Base-by-base conservation (phyloP, 2,797 vertebrate genomes). In the Vultur gryphus region DNA sequence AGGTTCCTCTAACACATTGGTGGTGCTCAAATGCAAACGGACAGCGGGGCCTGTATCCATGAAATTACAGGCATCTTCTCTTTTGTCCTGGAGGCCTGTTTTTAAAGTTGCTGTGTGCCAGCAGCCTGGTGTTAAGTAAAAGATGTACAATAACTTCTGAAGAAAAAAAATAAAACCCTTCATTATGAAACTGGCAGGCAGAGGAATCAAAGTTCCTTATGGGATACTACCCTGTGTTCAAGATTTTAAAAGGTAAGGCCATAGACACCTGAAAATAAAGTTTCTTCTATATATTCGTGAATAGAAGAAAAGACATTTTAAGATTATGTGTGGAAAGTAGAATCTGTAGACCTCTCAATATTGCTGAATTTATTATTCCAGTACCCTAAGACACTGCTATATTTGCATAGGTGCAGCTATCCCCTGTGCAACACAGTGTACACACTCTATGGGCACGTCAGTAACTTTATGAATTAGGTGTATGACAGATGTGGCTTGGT, bases 361-460 rank as follows among this genome's bases (percentile, higher is more conserved):
- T 2, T 49, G 25, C 39, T 58, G 44, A 49, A 69, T 24, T 52
- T 57, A 33, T n/a, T 35, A 44, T 55, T 77, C 69, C 33, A 72
- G 62, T 41, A 85, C 41, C 29, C 76, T 71, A 33, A 46, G 71
- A 77, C 55, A 46, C 55, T 29, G 37, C 86, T 33, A 0, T 18
- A 52, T 11, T 35, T 73, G 82, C 44, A 71, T 4, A 85, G 51
- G 55, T 51, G 64, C 57, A 85, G 48, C 21, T 13, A 26, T 26
- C n/a, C 51, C 71, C n/a, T 6, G 18, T 19, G 71, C 19, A 48
- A 46, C 51, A 17, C 66, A 31, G 21, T 0, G 1, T 20, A 55
- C 39, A 18, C 14, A 8, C 41, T 72, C 62, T 8, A 24, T 1
- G 11, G 73, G 31, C 75, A 37, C 0, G 0, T 7, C 21, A 84